Evolutionary conservation across 2,797 vertebrate genomes (phyloP).

Genomic region (Ambastaia sidthimunki): DNA sequence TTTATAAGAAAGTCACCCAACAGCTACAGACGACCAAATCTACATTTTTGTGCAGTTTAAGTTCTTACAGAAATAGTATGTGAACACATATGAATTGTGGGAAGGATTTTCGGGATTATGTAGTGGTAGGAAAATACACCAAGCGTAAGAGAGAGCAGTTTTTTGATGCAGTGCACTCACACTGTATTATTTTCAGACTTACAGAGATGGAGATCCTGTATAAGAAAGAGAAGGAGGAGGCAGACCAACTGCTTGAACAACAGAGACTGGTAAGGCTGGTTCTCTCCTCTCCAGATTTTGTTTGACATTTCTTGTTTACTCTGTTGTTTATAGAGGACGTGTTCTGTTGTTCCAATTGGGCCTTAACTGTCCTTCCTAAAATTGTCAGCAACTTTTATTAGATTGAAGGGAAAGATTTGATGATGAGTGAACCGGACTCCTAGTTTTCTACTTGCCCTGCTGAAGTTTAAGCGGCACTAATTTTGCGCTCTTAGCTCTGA

Average conservation of each 20-base stretch:
- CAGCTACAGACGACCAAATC: conserved; percentile 25
- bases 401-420: conserved; percentile 57
- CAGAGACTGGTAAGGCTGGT: conserved; percentile 92
- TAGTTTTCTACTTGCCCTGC: conserved; percentile 76
- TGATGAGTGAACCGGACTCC: conserved; percentile 50
- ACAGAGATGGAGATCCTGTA: conserved; percentile 99
- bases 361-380: background rate
- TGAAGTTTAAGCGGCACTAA: conserved; percentile 87
- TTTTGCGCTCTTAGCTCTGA: conserved; percentile 79
- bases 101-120: conserved; percentile 39
- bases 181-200: conserved; percentile 76
- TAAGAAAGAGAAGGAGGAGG: conserved; percentile 98
- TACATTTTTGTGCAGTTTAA: conserved; percentile 17
- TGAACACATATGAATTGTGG: conserved; percentile 38
- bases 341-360: background rate
- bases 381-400: conserved; percentile 3
- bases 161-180: conserved; percentile 41
- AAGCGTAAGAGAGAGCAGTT: conserved; percentile 25
- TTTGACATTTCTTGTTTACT: conserved; percentile 5
- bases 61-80: conserved; percentile 23
- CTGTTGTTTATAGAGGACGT: conserved; percentile 7
- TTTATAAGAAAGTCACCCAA: background rate
- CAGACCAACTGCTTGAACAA: conserved; percentile 96
- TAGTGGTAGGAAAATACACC: conserved; percentile 33
- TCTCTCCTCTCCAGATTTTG: conserved; percentile 22